phyloP scores from a whole-genome alignment of 2,888 invertebrate genomes.

The Torymus aiolomorphi region DNA sequence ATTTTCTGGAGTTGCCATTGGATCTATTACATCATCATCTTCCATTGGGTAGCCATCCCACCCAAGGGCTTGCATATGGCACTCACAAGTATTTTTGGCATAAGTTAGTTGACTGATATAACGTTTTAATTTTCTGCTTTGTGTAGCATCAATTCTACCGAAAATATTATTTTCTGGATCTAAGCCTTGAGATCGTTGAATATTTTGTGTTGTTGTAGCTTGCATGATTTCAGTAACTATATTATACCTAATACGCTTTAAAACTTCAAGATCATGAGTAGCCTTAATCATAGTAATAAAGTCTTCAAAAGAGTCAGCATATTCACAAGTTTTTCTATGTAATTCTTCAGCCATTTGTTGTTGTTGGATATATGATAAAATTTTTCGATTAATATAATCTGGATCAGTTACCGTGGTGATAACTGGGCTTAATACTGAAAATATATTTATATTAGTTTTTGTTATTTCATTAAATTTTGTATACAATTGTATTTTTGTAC shows the following conservation, averaged over 20 bases:
- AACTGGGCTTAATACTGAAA: conserved; percentile 86
- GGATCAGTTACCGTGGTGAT: conserved; percentile 92
- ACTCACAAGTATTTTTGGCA: conserved; percentile 89
- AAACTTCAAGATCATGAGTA: conserved; percentile 87
- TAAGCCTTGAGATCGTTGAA: conserved; percentile 89
- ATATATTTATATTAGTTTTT: conserved; percentile 4
- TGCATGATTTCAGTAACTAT: conserved; percentile 96
- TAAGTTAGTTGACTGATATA: conserved; percentile 89
- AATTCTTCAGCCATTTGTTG: conserved; percentile 87
- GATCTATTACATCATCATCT: conserved; percentile 68
- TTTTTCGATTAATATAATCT: conserved; percentile 92
- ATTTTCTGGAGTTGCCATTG: conserved; percentile 65
- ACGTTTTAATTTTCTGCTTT: conserved; percentile 88
- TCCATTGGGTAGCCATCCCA: conserved; percentile 82
- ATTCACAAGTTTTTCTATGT: conserved; percentile 89
- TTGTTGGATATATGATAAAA: conserved; percentile 88
- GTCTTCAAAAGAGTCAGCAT: conserved; percentile 92
- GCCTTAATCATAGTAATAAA: conserved; percentile 90
- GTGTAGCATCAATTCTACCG: conserved; percentile 86
- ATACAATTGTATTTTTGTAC: no score
- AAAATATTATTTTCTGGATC: conserved; percentile 80
- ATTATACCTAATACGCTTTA: conserved; percentile 90
- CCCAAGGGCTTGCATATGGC: conserved; percentile 84
- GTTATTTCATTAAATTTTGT: conserved; percentile 10
- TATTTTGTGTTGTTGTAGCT: conserved; percentile 92